Conservation (phyloP, 1,140 invertebrate genomes). For the Ditylenchus dipsaci region DNA sequence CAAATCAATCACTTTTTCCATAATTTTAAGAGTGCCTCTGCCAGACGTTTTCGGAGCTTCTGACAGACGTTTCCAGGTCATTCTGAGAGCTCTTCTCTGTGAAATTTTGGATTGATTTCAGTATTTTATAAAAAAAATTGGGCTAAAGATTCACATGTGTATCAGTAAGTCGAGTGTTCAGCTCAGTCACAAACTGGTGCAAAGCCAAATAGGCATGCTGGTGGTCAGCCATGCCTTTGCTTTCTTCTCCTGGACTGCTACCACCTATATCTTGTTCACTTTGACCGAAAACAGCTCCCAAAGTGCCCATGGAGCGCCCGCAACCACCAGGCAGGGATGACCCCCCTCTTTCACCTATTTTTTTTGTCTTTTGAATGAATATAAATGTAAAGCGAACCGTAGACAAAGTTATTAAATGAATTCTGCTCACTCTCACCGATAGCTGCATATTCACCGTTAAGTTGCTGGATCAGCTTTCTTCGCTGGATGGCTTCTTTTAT, state of each 20-base stretch:
- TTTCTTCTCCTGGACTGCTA: conserved; percentile 6
- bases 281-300: neutral
- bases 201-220: conserved; percentile 28
- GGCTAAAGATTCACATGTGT: conserved; percentile 11
- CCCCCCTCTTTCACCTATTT: neutral
- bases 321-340: neutral
- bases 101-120: conserved; percentile 29
- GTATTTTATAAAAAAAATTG: neutral
- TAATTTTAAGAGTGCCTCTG: conserved; percentile 51
- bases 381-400: neutral
- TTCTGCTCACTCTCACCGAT: conserved; percentile 13
- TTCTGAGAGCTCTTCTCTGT: conserved; percentile 50
- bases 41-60: conserved; percentile 56
- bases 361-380: neutral
- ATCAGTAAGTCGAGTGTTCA: conserved; percentile 26
- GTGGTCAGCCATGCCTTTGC: conserved; percentile 13
- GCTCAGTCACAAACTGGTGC: conserved; percentile 47
- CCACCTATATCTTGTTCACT: neutral
- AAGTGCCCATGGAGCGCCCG: neutral
- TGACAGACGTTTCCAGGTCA: conserved; percentile 52
- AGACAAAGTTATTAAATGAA: neutral
- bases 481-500: conserved; percentile 56
- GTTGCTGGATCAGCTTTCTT: conserved; percentile 50
- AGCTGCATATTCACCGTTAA: conserved; percentile 50
- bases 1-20: conserved; percentile 48